Base-by-base conservation (phyloP, 2,797 vertebrate genomes). In the Pangasius sanitwongsei region DNA sequence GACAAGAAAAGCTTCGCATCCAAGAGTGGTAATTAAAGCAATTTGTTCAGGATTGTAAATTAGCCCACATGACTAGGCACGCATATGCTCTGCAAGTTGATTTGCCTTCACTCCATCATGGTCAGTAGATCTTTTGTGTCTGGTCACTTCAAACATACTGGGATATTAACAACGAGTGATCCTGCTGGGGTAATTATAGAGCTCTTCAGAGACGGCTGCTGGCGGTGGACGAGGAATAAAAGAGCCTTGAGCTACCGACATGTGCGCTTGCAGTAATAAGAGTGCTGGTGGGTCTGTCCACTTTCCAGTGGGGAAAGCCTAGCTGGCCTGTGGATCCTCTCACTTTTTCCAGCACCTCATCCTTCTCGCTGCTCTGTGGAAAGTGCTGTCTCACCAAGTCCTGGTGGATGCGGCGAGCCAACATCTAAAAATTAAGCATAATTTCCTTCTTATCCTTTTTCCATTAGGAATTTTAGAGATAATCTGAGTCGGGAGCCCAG, bases 291-390 rank as follows among this genome's bases (percentile, higher is more conserved):
- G 67, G 87, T 55, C 82, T 34, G 50, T 37, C 87, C 87, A 50
- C 55, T 44, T 89, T 92, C 91, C 91, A 89, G 50, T 34, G 53
- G 77, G 89, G 65, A 85, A 87, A 89, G 75, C 86, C 89, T 89
- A 55, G 53, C 83, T 55, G 85, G 74, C 85, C 57, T 61, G 48
- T 41, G 9, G 75, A 28, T 86, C 87, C 44, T 70, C 90, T 93
- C 89, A 93, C 37, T 91, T 93, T 95, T 95, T 95, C 95, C 90
- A 94, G 91, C 63, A 55, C 59, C 93, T 95, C 93, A 93, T 91
- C 88, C 74, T 70, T 55, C 78, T 89, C 88, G 81, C 89, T 87
- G 89, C 92, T 89, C 91, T 87, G 91, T 78, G 90, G 93, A 95
- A 95, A 95, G 78, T 91, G 81, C 92, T 15, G 77, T 90, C 92